Percentiles rank a stretch among this genome's conserved stretches.
These are phyloP conservation scores for Busseola fusca DNA, from an alignment of 2,888 invertebrate species.

Conservation along the genomic window DNA sequence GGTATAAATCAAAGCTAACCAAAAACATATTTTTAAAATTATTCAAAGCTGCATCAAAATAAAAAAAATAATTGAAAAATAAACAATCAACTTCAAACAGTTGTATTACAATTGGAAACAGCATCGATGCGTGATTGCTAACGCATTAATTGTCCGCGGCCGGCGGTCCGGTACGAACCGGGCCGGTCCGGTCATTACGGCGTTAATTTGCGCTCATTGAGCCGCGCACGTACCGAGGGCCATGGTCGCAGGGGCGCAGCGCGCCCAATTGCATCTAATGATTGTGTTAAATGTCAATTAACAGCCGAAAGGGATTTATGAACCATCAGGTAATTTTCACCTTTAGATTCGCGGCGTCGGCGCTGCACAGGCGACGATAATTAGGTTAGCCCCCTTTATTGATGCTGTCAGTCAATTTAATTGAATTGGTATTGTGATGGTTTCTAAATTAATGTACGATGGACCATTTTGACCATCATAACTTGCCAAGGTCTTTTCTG, in stretches of 20 bases:
- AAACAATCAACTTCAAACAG: slow-evolving; percentile 8
- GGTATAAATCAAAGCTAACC: too few species aligned
- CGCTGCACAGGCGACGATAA: not conserved
- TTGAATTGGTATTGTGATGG: not conserved
- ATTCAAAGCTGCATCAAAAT: not conserved
- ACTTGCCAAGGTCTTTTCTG: not conserved
- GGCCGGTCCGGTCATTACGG: slow-evolving; percentile 54
- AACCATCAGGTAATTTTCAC: not conserved
- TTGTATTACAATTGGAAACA: slow-evolving; percentile 19
- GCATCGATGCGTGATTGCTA: slow-evolving; percentile 43
- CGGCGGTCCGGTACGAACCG: slow-evolving; percentile 18
- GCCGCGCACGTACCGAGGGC: slow-evolving; percentile 11
- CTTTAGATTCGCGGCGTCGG: not conserved
- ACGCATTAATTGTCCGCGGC: slow-evolving; percentile 34
- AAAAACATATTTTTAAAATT: not conserved
- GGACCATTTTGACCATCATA: not conserved
- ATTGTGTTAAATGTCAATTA: slow-evolving; percentile 34
- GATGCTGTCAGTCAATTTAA: too few species aligned
- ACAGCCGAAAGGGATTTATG: not conserved
- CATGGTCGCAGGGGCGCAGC: not conserved
- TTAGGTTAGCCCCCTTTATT: not conserved
- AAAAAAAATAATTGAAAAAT: not conserved
- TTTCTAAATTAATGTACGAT: not conserved
- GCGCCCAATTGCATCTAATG: slow-evolving; percentile 45
- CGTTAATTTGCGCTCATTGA: slow-evolving; percentile 61